Percentiles rank a stretch among this genome's conserved stretches.
Conservation (phyloP, 1,140 invertebrate genomes). For the Acromyrmex heyeri region DNA sequence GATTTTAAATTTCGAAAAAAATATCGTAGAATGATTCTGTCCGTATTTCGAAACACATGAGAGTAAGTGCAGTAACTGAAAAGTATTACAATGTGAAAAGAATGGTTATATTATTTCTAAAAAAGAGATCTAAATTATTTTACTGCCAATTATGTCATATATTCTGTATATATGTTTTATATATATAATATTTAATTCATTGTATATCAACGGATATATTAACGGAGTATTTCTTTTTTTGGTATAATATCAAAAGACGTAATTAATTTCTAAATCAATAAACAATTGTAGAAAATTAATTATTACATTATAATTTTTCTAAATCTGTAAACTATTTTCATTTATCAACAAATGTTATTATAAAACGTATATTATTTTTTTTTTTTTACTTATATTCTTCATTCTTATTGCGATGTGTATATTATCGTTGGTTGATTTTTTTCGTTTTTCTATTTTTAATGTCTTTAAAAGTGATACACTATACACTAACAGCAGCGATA, state of each 20-base stretch:
- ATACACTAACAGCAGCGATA: not conserved
- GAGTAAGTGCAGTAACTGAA: not conserved
- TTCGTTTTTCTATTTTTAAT: slow-evolving; percentile 16
- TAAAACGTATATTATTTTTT: not conserved
- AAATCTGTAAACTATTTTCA: not conserved
- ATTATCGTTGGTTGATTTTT: not conserved
- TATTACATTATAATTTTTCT: not conserved
- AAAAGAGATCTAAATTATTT: not conserved
- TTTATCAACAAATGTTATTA: not conserved
- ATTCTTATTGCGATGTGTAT: not conserved
- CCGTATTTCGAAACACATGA: not conserved
- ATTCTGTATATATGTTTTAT: too few species aligned
- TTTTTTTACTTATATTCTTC: not conserved
- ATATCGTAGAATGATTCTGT: not conserved
- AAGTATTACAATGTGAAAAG: not conserved
- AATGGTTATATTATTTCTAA: not conserved
- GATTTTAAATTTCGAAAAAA: slow-evolving; percentile 10
- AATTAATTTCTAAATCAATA: not conserved
- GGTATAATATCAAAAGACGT: too few species aligned
- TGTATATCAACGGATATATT: too few species aligned
- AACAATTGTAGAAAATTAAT: not conserved
- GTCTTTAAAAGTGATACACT: not conserved
- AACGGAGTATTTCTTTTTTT: not conserved
- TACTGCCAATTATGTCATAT: not conserved
- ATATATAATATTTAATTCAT: too few species aligned